phyloP scores from a whole-genome alignment of 2,797 vertebrate species.

The Taeniopygia guttata region DNA sequence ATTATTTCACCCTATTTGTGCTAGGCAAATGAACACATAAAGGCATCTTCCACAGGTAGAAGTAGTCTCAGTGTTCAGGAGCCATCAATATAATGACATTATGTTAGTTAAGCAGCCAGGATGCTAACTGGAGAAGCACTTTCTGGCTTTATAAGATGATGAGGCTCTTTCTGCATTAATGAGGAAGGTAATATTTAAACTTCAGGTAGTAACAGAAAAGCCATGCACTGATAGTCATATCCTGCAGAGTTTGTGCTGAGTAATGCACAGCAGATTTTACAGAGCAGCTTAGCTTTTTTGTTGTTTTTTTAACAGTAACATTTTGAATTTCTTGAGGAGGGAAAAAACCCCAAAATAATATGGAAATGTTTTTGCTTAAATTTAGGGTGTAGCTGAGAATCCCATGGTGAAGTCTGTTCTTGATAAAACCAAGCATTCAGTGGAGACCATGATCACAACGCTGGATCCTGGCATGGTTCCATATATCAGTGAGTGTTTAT shows the following conservation, averaged over 20 bases:
- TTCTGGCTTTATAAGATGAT: not conserved
- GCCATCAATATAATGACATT: not conserved
- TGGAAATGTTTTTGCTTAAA: not conserved
- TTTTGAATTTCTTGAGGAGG: not conserved
- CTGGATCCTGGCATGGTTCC: conserved; percentile 98
- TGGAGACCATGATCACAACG: conserved; percentile 96
- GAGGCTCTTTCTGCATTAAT: not conserved
- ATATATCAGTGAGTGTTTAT: conserved; percentile 87
- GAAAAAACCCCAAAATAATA: not conserved
- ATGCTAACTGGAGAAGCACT: not conserved
- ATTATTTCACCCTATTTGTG: not conserved
- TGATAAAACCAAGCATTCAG: conserved; percentile 94
- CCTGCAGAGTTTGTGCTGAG: not conserved
- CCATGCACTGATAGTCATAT: not conserved
- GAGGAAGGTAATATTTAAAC: not conserved
- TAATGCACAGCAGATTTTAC: not conserved
- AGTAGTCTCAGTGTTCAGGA: not conserved
- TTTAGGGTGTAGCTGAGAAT: conserved; percentile 93
- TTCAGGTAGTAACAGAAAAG: not conserved
- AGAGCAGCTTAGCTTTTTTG: not conserved
- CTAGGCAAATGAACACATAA: not conserved
- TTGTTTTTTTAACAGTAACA: not conserved
- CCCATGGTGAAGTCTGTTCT: conserved; percentile 91
- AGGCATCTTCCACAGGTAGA: not conserved
- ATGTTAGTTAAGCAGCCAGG: not conserved